phyloP scores from a whole-genome alignment of 2,888 invertebrate genomes.

The Habrosyne pyritoides region DNA sequence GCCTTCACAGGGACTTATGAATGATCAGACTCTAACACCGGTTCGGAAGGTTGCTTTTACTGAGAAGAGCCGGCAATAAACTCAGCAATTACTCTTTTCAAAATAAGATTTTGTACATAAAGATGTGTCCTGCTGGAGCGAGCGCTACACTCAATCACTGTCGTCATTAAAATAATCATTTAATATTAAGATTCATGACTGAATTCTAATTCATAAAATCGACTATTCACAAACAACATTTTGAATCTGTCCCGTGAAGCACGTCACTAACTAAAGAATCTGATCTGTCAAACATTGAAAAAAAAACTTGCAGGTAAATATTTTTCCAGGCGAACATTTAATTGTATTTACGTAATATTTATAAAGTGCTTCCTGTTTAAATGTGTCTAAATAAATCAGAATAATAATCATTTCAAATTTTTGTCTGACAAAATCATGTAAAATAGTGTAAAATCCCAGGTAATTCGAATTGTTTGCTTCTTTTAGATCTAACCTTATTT shows the following conservation, averaged over 20 bases:
- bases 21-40: too few relatives aligned
- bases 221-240: neutral
- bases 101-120: too few relatives aligned
- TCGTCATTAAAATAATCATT: neutral
- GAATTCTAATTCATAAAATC: too few relatives aligned
- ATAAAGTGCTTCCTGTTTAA: neutral
- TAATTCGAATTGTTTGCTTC: slow-evolving; percentile 33
- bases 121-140: too few relatives aligned
- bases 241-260: slow-evolving; percentile 8
- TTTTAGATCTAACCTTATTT: slow-evolving; percentile 44
- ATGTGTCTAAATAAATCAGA: neutral
- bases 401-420: slow-evolving; percentile 5
- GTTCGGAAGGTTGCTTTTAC: too few relatives aligned
- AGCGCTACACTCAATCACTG: too few relatives aligned
- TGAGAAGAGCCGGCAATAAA: too few relatives aligned
- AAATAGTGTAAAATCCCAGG: slow-evolving; percentile 25
- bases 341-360: neutral
- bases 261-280: neutral
- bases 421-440: neutral
- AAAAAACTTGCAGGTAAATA: slow-evolving; percentile 40
- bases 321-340: slow-evolving; percentile 30
- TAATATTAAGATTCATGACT: neutral
- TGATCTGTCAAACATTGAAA: slow-evolving; percentile 12
- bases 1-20: too few relatives aligned
- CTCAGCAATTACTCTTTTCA: too few relatives aligned